phyloP scores from a whole-genome alignment of 64 coral and sea anemone genomes.

The Trachythela sp. region DNA sequence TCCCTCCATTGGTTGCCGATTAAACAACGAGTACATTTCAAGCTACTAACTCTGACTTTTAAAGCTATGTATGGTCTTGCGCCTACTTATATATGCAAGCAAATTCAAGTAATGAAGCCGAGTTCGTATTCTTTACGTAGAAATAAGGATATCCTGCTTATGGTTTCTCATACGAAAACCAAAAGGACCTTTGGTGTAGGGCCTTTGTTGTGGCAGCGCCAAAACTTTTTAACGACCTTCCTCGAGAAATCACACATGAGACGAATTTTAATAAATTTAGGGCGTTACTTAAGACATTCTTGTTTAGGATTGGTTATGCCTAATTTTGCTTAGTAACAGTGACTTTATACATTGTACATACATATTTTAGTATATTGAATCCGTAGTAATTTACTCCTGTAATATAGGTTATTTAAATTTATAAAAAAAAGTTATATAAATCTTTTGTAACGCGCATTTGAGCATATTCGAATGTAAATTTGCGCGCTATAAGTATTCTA shows the following conservation, averaged over 20 bases:
- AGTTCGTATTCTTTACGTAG: too few species aligned
- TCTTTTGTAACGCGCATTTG: not conserved
- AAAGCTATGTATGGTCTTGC: not conserved
- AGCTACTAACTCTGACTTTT: not conserved
- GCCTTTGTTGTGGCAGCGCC: slow-evolving; percentile 40
- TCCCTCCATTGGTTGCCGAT: not conserved
- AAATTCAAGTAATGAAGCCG: too few species aligned
- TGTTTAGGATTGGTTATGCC: slow-evolving; percentile 21
- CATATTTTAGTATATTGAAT: too few species aligned
- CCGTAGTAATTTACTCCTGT: too few species aligned
- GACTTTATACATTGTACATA: not conserved
- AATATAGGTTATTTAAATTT: too few species aligned
- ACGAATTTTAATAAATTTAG: slow-evolving; percentile 39
- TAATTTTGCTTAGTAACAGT: too few species aligned
- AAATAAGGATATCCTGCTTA: too few species aligned
- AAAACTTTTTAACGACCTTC: slow-evolving; percentile 39
- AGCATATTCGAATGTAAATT: not conserved
- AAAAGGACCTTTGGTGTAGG: slow-evolving; percentile 27
- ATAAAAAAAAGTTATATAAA: too few species aligned
- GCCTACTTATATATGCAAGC: not conserved
- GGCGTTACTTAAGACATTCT: slow-evolving; percentile 6
- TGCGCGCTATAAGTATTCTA: not conserved
- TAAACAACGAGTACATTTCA: not conserved
- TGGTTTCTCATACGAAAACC: too few species aligned
- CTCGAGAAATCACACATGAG: slow-evolving; percentile 34